Evolutionary conservation across 2,888 invertebrate species (phyloP), one percentile per base, ranked within the genome.

Genomic region (Heliconius ismenius): DNA sequence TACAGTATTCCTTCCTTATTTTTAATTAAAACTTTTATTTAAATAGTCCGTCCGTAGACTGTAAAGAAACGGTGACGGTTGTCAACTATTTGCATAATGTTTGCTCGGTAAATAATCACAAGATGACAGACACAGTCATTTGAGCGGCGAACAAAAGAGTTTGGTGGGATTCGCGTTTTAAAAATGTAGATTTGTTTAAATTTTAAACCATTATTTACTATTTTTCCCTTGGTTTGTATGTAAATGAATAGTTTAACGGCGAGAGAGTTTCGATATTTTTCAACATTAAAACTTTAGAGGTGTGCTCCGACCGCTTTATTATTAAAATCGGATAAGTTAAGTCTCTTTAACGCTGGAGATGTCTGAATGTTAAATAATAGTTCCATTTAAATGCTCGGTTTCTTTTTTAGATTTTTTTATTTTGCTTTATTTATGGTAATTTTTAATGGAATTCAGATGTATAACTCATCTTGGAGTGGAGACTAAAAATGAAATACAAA

Each of bases 51-150:
- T 73, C 78, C 77, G 74, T 76, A 76, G 69, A 70, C 77, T 70
- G 62, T 82, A 81, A 80, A 81, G 81, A 84, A 82, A 84, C 83
- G 83, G 81, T 81, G 82, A 81, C 81, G 82, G 83, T 83, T 81
- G 83, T 83, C 82, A 81, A 81, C 81, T 81, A 85, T 86, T 87
- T 86, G 84, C 86, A 87, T 86, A 87, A 85, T 84, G 84, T 84
- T 86, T 85, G 83, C 83, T 83, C 83, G 80, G 78, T 18, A 84
- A 86, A 87, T 86, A 86, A 84, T 86, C 83, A 82, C 82, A 81
- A 75, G 26, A 72, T 72, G 74, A 18, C 32, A 3, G 58, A n/a
- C n/a, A n/a, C 58, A 58, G 58, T 58, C 58, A 58, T 58, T 58
- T 58, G 58, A 58, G 58, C 68, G 69, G 72, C 69, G 74, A 81